These are phyloP conservation scores for Anadara kagoshimensis DNA, from an alignment of 1,140 invertebrate genomes.

Conservation along the genomic window DNA sequence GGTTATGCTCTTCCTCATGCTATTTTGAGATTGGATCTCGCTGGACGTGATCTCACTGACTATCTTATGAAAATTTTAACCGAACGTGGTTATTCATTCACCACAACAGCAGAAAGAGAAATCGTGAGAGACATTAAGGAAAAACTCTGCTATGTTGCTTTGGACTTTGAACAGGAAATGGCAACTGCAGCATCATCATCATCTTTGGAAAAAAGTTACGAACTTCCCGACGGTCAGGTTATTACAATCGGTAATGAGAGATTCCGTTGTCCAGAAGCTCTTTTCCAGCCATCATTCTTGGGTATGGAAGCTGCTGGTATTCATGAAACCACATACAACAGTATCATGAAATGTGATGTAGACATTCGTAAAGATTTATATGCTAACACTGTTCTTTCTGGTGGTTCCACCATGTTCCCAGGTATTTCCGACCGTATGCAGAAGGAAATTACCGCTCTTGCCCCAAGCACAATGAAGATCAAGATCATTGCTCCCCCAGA, in stretches of 20 bases:
- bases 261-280: slow-evolving; percentile 67
- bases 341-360: slow-evolving; percentile 79
- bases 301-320: slow-evolving; percentile 67
- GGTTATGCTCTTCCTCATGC: slow-evolving; percentile 85
- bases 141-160: slow-evolving; percentile 76
- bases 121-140: slow-evolving; percentile 78
- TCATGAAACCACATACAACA: slow-evolving; percentile 87
- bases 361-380: slow-evolving; percentile 41
- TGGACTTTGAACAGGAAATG: slow-evolving; percentile 85
- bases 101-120: slow-evolving; percentile 79
- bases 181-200: slow-evolving; percentile 72
- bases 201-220: slow-evolving; percentile 47
- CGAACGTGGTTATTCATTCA: slow-evolving; percentile 66
- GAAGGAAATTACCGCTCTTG: slow-evolving; percentile 69
- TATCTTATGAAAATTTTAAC: slow-evolving; percentile 76
- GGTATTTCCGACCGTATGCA: slow-evolving; percentile 80
- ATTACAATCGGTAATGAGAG: slow-evolving; percentile 66
- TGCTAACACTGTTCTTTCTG: slow-evolving; percentile 93
- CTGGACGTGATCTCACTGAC: slow-evolving; percentile 94
- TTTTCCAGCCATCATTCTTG: slow-evolving; percentile 82
- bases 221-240: slow-evolving; percentile 48
- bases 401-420: slow-evolving; percentile 84
- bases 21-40: slow-evolving; percentile 88
- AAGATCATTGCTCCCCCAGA: slow-evolving; percentile 79
- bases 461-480: slow-evolving; percentile 78